phyloP scores from a whole-genome alignment of 2,888 invertebrate genomes.

The Spilarctia lutea region DNA sequence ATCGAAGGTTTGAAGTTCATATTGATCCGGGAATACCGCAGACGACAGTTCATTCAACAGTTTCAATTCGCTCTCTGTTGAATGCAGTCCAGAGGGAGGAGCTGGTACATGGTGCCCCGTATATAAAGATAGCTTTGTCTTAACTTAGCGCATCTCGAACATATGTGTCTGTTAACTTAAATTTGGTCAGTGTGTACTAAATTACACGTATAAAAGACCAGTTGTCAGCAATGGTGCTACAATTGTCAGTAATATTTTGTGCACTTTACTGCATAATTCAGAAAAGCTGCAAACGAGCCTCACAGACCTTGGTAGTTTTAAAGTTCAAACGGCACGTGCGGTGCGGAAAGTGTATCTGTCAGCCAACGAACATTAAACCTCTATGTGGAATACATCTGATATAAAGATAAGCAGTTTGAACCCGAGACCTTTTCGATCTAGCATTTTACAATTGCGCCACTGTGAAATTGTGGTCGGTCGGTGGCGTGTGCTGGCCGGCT shows the following conservation, averaged over 20 bases:
- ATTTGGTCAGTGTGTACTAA: background rate
- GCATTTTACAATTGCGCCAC: constrained; percentile 83
- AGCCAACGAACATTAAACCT: constrained; percentile 59
- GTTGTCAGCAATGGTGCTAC: background rate
- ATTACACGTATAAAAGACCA: background rate
- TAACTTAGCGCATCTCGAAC: background rate
- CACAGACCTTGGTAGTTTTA: constrained; percentile 56
- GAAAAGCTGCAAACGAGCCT: constrained; percentile 12
- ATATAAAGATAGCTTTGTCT: background rate
- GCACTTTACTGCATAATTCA: background rate
- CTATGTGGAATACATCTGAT: constrained; percentile 73
- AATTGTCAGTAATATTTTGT: background rate
- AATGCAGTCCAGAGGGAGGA: too few relatives aligned
- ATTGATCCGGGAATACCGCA: too few relatives aligned
- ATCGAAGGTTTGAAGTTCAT: too few relatives aligned
- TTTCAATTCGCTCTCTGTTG: too few relatives aligned
- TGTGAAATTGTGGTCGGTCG: constrained; percentile 74
- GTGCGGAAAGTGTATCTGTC: constrained; percentile 61
- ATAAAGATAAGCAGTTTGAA: constrained; percentile 79
- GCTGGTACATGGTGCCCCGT: too few relatives aligned
- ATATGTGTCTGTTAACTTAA: background rate
- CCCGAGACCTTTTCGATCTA: constrained; percentile 81
- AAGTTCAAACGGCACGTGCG: constrained; percentile 70
- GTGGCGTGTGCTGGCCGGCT: constrained; percentile 72
- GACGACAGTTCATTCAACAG: too few relatives aligned